Evolutionary conservation across 2,888 invertebrate species (phyloP), one percentile per base, ranked within the genome.

Genomic region (Clivina fossor): DNA sequence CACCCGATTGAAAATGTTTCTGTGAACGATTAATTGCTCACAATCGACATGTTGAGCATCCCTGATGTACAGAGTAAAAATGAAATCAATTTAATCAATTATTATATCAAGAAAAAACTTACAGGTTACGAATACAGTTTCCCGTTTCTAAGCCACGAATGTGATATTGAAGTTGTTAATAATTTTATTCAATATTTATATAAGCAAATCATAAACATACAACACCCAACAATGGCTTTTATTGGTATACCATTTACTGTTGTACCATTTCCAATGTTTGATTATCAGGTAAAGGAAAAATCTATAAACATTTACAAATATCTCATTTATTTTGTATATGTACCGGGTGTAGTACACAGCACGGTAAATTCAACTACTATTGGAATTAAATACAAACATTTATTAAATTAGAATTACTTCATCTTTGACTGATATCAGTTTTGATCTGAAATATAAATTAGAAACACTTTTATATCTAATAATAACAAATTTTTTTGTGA

Each of bases 191-290:
- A 83, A 65, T 87, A 90, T 0, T 79, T 94, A 1, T 93, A 90
- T 77, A 91, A 92, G 68, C 94, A 96, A 69, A 74, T 93, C 48
- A 81, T 95, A 28, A 89, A 93, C 70, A 86, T 88, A 40, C 78
- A 84, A 59, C 83, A 86, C 65, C 91, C 93, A 1, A 81, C 84
- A n/a, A 84, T 95, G 80, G 86, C 85, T 54, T 83, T 95, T 62
- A 80, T 95, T 58, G 95, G 94, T 0, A 76, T 95, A 19, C 89
- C 90, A 0, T 90, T 84, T 71, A 85, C 84, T 62, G 86, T 91
- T 1, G 88, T 88, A 68, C 90, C 93, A 0, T 91, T 92, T 71
- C 88, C 89, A 57, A 83, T 91, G 79, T 90, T 90, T 70, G 90
- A 94, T 68, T 71, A 90, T 32, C 93, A 93, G 80, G 88, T 90